These are phyloP conservation scores for Margaritifera margaritifera DNA, from an alignment of 2,888 invertebrate genomes.

Conservation along the genomic window DNA sequence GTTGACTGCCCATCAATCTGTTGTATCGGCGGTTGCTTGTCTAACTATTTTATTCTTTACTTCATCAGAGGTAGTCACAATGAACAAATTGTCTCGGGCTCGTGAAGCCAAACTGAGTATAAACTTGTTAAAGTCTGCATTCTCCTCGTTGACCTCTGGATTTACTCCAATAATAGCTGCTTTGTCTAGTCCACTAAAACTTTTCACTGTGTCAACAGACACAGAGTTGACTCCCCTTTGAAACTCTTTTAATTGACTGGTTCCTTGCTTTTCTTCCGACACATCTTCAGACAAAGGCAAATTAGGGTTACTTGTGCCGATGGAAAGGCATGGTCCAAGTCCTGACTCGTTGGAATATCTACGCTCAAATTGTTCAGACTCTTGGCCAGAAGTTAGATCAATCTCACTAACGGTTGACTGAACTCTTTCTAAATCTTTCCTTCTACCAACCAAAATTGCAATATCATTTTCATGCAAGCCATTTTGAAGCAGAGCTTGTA, in stretches of 20 bases:
- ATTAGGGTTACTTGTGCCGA: no score
- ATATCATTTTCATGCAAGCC: constrained; percentile 51
- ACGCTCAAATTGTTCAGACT: no score
- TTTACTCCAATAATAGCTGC: constrained; percentile 56
- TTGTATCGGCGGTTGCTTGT: no score
- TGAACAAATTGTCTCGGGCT: constrained; percentile 57
- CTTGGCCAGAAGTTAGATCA: not conserved
- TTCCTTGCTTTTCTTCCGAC: no score
- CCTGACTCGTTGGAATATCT: no score
- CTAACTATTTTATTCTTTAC: constrained; percentile 38
- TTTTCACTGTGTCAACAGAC: constrained; percentile 51
- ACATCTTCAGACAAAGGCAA: no score
- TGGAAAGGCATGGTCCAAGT: no score
- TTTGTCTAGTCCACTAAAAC: constrained; percentile 60
- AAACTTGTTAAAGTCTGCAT: constrained; percentile 58
- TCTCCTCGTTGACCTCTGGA: constrained; percentile 51
- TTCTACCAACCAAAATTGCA: constrained; percentile 56
- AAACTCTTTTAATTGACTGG: no score
- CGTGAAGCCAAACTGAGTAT: constrained; percentile 57
- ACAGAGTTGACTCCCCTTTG: not conserved
- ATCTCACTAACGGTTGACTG: constrained; percentile 28
- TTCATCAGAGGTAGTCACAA: constrained; percentile 53
- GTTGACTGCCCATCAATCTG: no score
- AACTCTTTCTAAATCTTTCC: constrained; percentile 40
- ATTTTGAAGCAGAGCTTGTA: constrained; percentile 39